Evolutionary conservation across 2,797 vertebrate genomes (phyloP).

Genomic region (Macroramphosus scolopax): DNA sequence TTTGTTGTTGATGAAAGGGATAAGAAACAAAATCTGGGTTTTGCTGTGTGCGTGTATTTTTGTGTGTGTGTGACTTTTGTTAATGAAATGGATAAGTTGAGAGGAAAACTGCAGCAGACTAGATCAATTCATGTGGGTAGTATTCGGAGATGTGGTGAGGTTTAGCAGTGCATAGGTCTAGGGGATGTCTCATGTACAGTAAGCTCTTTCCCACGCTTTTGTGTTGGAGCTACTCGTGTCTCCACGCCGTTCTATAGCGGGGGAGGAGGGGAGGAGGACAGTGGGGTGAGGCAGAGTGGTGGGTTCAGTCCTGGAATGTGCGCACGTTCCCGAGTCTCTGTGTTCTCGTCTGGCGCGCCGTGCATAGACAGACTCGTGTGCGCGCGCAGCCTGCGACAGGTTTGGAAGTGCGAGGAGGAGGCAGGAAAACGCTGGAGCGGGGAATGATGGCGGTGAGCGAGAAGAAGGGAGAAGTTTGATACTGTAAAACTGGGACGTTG

Average conservation of each 20-base stretch:
- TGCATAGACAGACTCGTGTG: conserved; percentile 29
- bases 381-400: conserved; percentile 72
- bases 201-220: conserved; percentile 68
- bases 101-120: too few relatives aligned
- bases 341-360: conserved; percentile 40
- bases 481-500: conserved; percentile 41
- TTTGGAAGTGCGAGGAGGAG: conserved; percentile 62
- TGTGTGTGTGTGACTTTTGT: too few relatives aligned
- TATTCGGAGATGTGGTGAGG: conserved; percentile 9
- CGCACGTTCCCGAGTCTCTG: conserved; percentile 61
- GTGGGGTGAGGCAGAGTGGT: conserved; percentile 43
- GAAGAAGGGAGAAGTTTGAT: conserved; percentile 72
- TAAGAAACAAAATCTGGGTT: too few relatives aligned
- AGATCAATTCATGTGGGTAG: too few relatives aligned
- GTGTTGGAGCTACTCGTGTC: conserved; percentile 27
- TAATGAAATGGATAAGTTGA: too few relatives aligned
- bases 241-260: conserved; percentile 22
- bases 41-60: too few relatives aligned
- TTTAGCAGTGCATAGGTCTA: conserved; percentile 20
- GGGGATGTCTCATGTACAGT: conserved; percentile 26
- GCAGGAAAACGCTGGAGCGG: conserved; percentile 61
- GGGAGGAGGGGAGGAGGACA: conserved; percentile 19
- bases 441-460: conserved; percentile 77
- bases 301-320: conserved; percentile 78
- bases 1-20: neutral